These are phyloP conservation scores for Cyaniris semiargus DNA, from an alignment of 2,888 invertebrate genomes.

Conservation along the genomic window DNA sequence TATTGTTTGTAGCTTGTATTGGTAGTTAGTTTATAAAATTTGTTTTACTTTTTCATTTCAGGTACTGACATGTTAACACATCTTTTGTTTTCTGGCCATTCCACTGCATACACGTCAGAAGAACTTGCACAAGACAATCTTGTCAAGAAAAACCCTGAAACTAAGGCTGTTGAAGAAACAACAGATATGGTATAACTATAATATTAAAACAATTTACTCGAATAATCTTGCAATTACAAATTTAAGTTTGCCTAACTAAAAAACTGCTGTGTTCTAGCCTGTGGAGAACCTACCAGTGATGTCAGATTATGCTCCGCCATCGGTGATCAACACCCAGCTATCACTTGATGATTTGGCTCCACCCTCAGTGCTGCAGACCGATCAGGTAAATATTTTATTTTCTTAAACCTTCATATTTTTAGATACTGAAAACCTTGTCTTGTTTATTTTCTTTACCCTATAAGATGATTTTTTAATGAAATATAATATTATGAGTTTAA, in stretches of 20 bases:
- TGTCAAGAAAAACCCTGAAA: not conserved
- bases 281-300: constrained; percentile 55
- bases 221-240: not conserved
- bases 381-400: constrained; percentile 58
- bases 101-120: constrained; percentile 23
- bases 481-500: too few species aligned
- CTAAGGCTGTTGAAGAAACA: constrained; percentile 10
- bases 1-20: not conserved
- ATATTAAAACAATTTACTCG: not conserved
- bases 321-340: constrained; percentile 75
- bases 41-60: constrained; percentile 3
- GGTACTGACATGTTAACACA: constrained; percentile 28
- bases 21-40: not conserved
- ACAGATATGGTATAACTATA: not conserved
- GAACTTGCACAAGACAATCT: constrained; percentile 24
- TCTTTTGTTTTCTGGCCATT: constrained; percentile 12
- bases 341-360: constrained; percentile 77
- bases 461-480: too few species aligned
- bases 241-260: not conserved
- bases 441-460: too few species aligned
- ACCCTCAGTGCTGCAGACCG: constrained; percentile 72
- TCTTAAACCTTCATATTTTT: not conserved
- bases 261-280: constrained; percentile 40
- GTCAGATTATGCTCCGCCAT: constrained; percentile 72
- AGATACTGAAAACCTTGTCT: too few species aligned